A percentile compares a stretch with the other conserved stretches of the same genome.
Evolutionary conservation across 2,113 vertebrate species (phyloP).

Genomic region (Rhinolophus sinicus): DNA sequence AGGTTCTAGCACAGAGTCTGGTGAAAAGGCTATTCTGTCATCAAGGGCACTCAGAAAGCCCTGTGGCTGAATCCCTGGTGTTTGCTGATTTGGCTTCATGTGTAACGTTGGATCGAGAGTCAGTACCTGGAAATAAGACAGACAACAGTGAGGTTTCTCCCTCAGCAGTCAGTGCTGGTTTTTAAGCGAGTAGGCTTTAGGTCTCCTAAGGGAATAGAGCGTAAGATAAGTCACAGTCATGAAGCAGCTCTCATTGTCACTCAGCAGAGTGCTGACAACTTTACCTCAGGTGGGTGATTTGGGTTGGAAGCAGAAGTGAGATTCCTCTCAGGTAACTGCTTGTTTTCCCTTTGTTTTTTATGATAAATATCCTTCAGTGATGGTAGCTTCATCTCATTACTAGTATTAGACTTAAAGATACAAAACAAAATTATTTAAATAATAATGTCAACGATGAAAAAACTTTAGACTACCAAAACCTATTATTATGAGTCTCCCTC

Average conservation of each 20-base stretch:
- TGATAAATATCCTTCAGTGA: conserved; percentile 94
- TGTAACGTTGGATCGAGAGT: conserved; percentile 88
- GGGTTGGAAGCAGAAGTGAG: conserved; percentile 81
- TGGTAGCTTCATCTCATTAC: conserved; percentile 83
- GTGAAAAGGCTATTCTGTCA: conserved; percentile 84
- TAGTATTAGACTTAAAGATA: conserved; percentile 83
- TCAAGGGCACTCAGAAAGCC: conserved; percentile 83
- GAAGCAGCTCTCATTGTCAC: background rate
- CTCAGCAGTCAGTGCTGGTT: background rate
- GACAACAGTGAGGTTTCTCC: background rate
- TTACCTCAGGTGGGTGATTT: conserved; percentile 91
- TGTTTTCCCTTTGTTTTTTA: conserved; percentile 88
- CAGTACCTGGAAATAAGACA: conserved; percentile 86
- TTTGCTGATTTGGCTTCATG: conserved; percentile 87
- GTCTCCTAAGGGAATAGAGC: background rate
- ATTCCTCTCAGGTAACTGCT: conserved; percentile 85
- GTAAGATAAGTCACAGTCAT: background rate
- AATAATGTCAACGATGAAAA: conserved; percentile 50
- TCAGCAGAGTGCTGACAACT: background rate
- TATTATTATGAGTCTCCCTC: background rate
- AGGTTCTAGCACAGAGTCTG: conserved; percentile 89
- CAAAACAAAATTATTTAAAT: conserved; percentile 67
- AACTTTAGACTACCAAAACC: background rate
- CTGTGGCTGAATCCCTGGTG: conserved; percentile 82
- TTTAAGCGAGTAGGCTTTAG: background rate